Percentiles rank a stretch among this genome's conserved stretches.
Conservation (phyloP, 2,797 vertebrate species). For the Enteromius radiatus region DNA sequence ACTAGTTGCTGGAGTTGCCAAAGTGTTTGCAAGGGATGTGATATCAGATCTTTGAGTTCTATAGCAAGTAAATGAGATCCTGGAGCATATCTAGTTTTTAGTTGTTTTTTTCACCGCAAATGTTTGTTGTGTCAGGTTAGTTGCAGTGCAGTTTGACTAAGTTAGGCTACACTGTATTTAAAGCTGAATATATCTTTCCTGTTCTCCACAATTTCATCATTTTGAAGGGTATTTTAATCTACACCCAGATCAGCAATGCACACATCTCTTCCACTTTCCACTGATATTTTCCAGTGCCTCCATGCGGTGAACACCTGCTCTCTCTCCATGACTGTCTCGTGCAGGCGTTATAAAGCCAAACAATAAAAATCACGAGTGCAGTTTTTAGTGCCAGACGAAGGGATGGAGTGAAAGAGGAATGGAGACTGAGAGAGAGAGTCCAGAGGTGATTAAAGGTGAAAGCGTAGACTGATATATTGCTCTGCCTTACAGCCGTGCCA, state of each 20-base stretch:
- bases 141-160: neutral
- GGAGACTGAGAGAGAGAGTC: slow-evolving; percentile 12
- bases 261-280: slow-evolving; percentile 10
- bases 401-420: slow-evolving; percentile 7
- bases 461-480: slow-evolving; percentile 27
- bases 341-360: slow-evolving; percentile 37
- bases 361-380: slow-evolving; percentile 23
- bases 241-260: slow-evolving; percentile 16
- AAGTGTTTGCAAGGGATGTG: neutral
- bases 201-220: neutral
- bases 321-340: slow-evolving; percentile 26
- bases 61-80: neutral
- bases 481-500: neutral
- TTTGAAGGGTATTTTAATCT: neutral
- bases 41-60: neutral
- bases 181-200: neutral
- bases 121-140: neutral
- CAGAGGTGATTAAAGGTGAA: slow-evolving; percentile 38
- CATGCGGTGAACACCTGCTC: slow-evolving; percentile 43
- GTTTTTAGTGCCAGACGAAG: slow-evolving; percentile 13
- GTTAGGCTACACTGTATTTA: too few relatives aligned
- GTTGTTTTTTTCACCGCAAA: neutral
- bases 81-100: neutral
- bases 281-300: slow-evolving; percentile 36
- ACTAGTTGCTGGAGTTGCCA: neutral